A percentile compares a stretch with the other conserved stretches of the same genome.
Evolutionary conservation across 2,113 vertebrate species (phyloP).

Genomic region (Taurulus bubalis): DNA sequence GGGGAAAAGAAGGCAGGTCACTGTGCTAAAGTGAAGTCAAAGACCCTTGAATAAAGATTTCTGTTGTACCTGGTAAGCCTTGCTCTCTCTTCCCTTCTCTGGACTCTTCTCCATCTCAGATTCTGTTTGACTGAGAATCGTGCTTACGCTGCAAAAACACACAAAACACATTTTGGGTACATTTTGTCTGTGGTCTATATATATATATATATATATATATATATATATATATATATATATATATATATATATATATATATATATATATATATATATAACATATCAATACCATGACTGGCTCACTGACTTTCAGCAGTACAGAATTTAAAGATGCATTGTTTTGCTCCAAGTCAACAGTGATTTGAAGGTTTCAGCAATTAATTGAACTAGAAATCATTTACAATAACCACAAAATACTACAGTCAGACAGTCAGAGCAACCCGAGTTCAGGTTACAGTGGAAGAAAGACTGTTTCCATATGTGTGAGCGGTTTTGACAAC

Average conservation of each 20-base stretch:
- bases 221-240: too few species aligned
- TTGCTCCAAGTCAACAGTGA: neutral
- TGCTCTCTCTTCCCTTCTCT: slow-evolving; percentile 59
- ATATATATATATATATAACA: neutral
- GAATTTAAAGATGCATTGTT: neutral
- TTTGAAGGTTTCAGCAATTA: neutral
- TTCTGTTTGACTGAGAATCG: slow-evolving; percentile 46
- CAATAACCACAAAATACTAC: neutral
- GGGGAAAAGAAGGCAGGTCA: neutral
- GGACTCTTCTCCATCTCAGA: slow-evolving; percentile 58
- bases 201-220: too few species aligned
- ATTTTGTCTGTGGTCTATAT: neutral
- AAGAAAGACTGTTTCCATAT: neutral
- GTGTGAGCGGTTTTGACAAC: neutral
- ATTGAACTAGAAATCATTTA: neutral
- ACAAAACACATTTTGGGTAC: neutral
- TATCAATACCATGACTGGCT: neutral
- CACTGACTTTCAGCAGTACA: neutral
- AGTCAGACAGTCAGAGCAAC: neutral
- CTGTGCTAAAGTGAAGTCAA: neutral
- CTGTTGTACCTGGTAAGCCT: slow-evolving; percentile 66
- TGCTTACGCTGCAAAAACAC: slow-evolving; percentile 43
- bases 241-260: too few species aligned
- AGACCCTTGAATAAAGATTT: neutral
- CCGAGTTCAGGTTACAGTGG: neutral